Percentiles rank a stretch among this genome's conserved stretches.
Conservation (phyloP, 2,888 invertebrate species). For the Dromius quadrimaculatus region DNA sequence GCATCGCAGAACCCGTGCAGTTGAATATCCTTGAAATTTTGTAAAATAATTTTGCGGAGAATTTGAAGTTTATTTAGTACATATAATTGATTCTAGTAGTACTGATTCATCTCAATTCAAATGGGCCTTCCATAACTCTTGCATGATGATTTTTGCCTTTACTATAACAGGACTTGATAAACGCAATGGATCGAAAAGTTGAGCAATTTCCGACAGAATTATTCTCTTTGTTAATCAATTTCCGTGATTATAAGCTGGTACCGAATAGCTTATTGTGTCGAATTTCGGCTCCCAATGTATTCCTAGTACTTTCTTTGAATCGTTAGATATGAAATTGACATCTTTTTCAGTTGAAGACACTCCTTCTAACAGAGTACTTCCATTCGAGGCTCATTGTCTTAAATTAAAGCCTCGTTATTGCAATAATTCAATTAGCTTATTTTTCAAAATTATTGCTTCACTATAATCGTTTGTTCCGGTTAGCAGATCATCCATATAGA, state of each 20-base stretch:
- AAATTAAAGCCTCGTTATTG: constrained; percentile 16
- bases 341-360: not conserved
- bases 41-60: not conserved
- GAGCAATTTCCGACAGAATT: too few species aligned
- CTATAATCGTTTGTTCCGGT: constrained; percentile 2
- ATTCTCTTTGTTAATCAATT: not conserved
- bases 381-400: constrained; percentile 12
- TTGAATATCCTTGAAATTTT: not conserved
- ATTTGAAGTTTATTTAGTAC: constrained; percentile 1
- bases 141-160: constrained; percentile 49
- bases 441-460: constrained; percentile 4
- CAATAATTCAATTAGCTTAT: constrained; percentile 30
- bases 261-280: constrained; percentile 54
- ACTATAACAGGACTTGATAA: constrained; percentile 46
- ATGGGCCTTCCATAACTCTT: constrained; percentile 43
- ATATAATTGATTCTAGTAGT: not conserved
- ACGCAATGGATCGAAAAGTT: constrained; percentile 48
- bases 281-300: constrained; percentile 58
- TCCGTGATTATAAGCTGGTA: not conserved
- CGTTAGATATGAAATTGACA: not conserved
- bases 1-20: constrained; percentile 26
- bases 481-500: constrained; percentile 16
- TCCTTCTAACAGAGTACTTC: not conserved
- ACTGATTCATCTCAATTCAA: constrained; percentile 20
- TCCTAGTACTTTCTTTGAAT: constrained; percentile 16